These are phyloP conservation scores for Triplophysa dalaica DNA, from an alignment of 2,113 vertebrate genomes.

Conservation along the genomic window DNA sequence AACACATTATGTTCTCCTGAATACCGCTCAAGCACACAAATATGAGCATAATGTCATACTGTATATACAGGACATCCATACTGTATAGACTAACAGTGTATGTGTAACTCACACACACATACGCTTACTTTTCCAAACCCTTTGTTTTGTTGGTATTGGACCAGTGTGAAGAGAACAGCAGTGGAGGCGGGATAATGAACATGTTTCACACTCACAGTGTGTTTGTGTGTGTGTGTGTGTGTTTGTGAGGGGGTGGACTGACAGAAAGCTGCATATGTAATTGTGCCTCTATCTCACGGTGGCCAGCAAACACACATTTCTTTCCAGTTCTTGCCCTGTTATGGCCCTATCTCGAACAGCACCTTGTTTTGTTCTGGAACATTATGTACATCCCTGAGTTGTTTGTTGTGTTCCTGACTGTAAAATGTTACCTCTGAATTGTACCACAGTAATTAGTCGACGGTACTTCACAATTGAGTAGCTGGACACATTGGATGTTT, in stretches of 20 bases:
- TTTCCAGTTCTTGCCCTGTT: not conserved
- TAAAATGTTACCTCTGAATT: no score
- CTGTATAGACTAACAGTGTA: not conserved
- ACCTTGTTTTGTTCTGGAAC: no score
- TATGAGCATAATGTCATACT: not conserved
- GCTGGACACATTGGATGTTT: no score
- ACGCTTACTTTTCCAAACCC: conserved; percentile 15
- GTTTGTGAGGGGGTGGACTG: conserved; percentile 49
- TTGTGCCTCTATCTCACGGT: not conserved
- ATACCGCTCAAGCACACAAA: not conserved
- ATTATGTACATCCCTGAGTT: no score
- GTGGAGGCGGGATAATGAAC: conserved; percentile 69
- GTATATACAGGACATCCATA: not conserved
- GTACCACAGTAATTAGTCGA: not conserved
- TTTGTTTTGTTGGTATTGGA: conserved; percentile 27
- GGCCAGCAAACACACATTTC: not conserved
- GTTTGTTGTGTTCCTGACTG: no score
- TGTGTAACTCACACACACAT: conserved; percentile 7
- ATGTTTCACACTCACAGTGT: not conserved
- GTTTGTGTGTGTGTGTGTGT: no score
- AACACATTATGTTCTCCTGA: not conserved
- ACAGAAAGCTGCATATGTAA: conserved; percentile 27
- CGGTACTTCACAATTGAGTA: not conserved
- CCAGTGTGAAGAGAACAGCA: conserved; percentile 70
- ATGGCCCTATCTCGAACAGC: no score